Percentiles rank a stretch among this genome's conserved stretches.
These are phyloP conservation scores for Electrona antarctica DNA, from an alignment of 2,113 vertebrate species.

Conservation along the genomic window DNA sequence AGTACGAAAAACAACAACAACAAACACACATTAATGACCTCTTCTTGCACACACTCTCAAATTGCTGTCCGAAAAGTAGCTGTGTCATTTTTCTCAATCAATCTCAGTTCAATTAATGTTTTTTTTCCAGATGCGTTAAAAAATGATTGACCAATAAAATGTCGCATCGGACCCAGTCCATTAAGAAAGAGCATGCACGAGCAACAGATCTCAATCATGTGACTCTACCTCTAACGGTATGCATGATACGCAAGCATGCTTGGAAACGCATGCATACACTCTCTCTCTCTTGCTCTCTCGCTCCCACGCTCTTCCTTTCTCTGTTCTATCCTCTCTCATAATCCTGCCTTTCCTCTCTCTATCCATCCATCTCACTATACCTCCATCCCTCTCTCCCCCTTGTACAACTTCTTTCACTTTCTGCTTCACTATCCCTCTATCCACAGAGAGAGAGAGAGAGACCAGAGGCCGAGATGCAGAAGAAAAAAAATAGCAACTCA, in stretches of 20 bases:
- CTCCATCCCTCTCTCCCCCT: constrained; percentile 18
- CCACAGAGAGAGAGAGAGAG: neutral
- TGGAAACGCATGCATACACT: too few species aligned
- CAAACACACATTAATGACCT: too few species aligned
- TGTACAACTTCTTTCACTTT: neutral
- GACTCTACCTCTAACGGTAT: too few species aligned
- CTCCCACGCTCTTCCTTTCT: constrained; percentile 48
- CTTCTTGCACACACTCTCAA: too few species aligned
- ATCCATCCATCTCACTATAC: too few species aligned
- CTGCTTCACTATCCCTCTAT: too few species aligned
- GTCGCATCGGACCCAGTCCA: too few species aligned
- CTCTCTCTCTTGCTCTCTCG: constrained; percentile 24
- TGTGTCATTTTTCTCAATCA: neutral
- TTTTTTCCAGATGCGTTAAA: neutral
- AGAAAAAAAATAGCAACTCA: constrained; percentile 22
- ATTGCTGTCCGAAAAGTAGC: too few species aligned
- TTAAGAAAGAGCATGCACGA: neutral
- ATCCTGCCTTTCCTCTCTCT: constrained; percentile 1
- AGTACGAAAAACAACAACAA: too few species aligned
- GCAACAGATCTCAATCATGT: neutral
- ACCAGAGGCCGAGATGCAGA: constrained; percentile 5
- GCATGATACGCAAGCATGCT: too few species aligned
- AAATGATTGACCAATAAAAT: neutral
- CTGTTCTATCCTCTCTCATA: too few species aligned
- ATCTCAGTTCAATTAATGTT: neutral